A percentile compares a stretch with the other conserved stretches of the same genome.
Conservation (phyloP, 1,140 invertebrate species). For the Ceratosolen fusciceps region DNA sequence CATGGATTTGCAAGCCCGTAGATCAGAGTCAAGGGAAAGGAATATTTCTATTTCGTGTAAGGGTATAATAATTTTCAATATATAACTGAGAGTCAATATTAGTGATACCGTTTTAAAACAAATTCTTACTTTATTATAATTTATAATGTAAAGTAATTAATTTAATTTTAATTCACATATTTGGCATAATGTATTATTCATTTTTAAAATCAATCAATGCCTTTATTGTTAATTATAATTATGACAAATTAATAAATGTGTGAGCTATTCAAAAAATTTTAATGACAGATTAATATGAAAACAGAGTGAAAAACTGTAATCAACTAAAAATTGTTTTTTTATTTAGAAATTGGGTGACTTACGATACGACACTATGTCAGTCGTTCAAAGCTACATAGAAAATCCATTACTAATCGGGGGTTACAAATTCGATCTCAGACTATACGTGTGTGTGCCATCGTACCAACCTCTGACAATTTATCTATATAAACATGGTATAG, state of each 20-base stretch:
- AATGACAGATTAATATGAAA: too few relatives aligned
- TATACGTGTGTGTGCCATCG: conserved; percentile 89
- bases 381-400: conserved; percentile 88
- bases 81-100: too few relatives aligned
- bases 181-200: too few relatives aligned
- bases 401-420: conserved; percentile 88
- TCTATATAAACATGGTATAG: conserved; percentile 86
- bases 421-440: conserved; percentile 88
- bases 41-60: conserved; percentile 86
- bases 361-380: conserved; percentile 80
- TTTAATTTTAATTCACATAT: conserved; percentile 9
- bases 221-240: too few relatives aligned
- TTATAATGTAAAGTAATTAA: too few relatives aligned
- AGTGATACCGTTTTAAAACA: too few relatives aligned
- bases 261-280: too few relatives aligned
- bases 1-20: conserved; percentile 91
- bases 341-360: conserved; percentile 81
- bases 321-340: too few relatives aligned
- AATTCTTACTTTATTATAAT: too few relatives aligned
- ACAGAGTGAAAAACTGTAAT: too few relatives aligned
- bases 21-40: conserved; percentile 87
- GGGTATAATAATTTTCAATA: conserved; percentile 20
- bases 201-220: too few relatives aligned
- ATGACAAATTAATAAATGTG: too few relatives aligned
- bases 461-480: conserved; percentile 87